A percentile compares a stretch with the other conserved stretches of the same genome.
These are phyloP conservation scores for Caenorhabditis sp. DNA, from an alignment of 2,888 invertebrate species.

Conservation along the genomic window DNA sequence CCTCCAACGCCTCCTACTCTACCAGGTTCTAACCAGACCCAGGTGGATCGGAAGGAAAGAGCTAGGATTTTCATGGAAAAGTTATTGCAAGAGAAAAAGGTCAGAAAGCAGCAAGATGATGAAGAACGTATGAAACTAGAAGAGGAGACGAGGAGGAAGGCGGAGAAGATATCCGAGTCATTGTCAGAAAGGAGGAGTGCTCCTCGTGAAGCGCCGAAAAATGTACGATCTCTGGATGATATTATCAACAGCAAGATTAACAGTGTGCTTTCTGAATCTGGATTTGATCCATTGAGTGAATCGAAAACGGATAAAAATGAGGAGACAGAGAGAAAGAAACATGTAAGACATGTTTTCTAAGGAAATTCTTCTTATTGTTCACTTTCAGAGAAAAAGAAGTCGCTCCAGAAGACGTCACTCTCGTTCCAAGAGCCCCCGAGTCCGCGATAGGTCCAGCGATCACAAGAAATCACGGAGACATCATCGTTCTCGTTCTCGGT, in stretches of 20 bases:
- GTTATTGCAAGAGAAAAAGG: conserved; percentile 74
- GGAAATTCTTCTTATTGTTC: background rate
- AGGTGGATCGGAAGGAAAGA: conserved; percentile 72
- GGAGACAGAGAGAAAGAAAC: conserved; percentile 47
- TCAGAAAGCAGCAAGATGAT: conserved; percentile 65
- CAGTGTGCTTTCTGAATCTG: conserved; percentile 63
- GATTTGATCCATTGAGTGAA: conserved; percentile 46
- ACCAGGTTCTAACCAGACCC: conserved; percentile 61
- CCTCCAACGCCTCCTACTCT: conserved; percentile 65
- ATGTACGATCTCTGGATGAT: conserved; percentile 60
- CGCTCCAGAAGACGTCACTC: conserved; percentile 39
- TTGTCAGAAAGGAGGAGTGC: background rate
- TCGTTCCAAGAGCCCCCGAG: conserved; percentile 29
- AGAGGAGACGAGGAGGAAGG: conserved; percentile 58
- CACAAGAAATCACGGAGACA: conserved; percentile 34
- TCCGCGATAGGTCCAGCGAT: conserved; percentile 21
- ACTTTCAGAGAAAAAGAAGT: conserved; percentile 56
- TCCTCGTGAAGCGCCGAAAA: conserved; percentile 10
- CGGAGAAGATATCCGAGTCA: conserved; percentile 61
- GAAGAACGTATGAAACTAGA: conserved; percentile 66
- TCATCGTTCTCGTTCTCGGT: conserved; percentile 34
- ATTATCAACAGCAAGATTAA: conserved; percentile 61
- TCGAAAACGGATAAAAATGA: conserved; percentile 20
- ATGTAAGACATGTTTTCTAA: conserved; percentile 36
- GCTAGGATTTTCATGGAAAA: conserved; percentile 80